A percentile compares a stretch with the other conserved stretches of the same genome.
Evolutionary conservation across 2,113 vertebrate genomes (phyloP).

Genomic region (Phalacrocorax aristotelis): DNA sequence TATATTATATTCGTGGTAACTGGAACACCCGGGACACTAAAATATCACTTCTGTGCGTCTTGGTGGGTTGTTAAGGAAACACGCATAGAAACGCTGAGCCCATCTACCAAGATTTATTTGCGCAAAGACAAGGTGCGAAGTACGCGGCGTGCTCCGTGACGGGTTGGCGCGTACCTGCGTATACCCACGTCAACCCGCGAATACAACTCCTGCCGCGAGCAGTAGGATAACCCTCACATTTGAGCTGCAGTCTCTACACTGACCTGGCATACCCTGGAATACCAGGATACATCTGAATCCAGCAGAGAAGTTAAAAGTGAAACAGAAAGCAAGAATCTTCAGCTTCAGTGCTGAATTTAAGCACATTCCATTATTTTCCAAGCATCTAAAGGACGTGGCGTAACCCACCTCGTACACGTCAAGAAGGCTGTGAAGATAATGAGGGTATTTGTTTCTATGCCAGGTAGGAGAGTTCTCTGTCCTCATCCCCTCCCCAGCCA

Average conservation of each 20-base stretch:
- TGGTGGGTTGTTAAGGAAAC: not conserved
- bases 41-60: not conserved
- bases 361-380: not conserved
- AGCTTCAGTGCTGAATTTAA: not conserved
- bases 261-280: not conserved
- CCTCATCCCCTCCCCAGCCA: not conserved
- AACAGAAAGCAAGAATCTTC: not conserved
- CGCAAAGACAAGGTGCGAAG: not conserved
- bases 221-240: fast-evolving
- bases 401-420: not conserved
- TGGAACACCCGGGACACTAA: not conserved
- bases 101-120: not conserved
- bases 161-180: fast-evolving
- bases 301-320: not conserved
- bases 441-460: not conserved
- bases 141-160: fast-evolving
- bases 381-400: not conserved
- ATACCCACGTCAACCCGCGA: fast-evolving
- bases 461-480: not conserved
- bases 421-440: not conserved
- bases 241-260: not conserved
- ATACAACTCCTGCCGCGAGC: fast-evolving
- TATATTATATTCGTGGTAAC: not conserved
- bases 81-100: not conserved
- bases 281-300: not conserved